Evolutionary conservation across 2,113 vertebrate genomes (phyloP), one percentile per base, ranked within the genome.

Genomic region (Zosterops pallidus): DNA sequence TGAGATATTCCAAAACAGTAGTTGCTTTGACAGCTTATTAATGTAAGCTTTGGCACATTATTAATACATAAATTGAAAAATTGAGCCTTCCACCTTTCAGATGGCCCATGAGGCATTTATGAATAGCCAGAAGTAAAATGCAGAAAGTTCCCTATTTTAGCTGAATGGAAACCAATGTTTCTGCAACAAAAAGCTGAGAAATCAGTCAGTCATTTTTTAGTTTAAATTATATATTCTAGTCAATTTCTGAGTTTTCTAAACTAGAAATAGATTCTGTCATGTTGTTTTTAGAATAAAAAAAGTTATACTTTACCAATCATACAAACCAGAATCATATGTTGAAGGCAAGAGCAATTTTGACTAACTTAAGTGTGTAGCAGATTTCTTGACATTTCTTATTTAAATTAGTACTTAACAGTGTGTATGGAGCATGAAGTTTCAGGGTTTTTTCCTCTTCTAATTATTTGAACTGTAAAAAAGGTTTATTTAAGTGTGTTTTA

Each of bases 281-380:
- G 20, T 39, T 24, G 11, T 29, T 75, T 89, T 63, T 49, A 25
- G 13, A 81, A 39, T 31, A 39, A 72, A 68, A 89, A 42, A 39
- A 5, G 3, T 59, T 1, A 0, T 62, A 24, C 10, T 69, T 78
- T 16, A 21, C 16, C 16, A 35, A 2, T 65, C n/a, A 21, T 8
- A 33, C 33, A 79, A 41, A 21, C 23, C 7, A 33, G 26, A 69
- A 69, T 44, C 4, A 39, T 59, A 22, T 79, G 42, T 33, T 71
- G 56, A 87, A 78, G 5, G 11, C 2, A 3, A 52, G 29, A 67
- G 12, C 13, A 67, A 35, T 74, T 67, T 74, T 75, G 33, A 37
- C 25, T 10, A 20, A 59, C 18, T 59, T 39, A 24, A 14, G 25
- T 74, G 37, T 39, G 9, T 56, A 53, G 25, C 5, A 56, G 28